Base-by-base conservation (phyloP, 2,113 vertebrate species). In the Nycticorax nycticorax region DNA sequence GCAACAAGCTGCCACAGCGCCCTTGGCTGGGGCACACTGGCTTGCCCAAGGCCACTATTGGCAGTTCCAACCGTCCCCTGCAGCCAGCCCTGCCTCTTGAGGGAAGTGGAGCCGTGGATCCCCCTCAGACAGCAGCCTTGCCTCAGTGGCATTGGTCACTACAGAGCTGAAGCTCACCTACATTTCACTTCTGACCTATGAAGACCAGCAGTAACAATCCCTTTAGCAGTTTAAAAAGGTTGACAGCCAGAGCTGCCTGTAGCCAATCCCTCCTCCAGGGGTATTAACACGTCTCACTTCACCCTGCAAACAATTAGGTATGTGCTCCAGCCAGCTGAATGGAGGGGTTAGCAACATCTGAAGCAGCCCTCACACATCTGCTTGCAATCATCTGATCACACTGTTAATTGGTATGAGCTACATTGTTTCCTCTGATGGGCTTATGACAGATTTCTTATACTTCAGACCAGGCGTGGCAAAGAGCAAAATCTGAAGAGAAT, bases 361-460 rank as follows among this genome's bases (percentile, higher is more conserved):
- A 64, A 88, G 57, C 43, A 90, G 88, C 10, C 45, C 66, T 90
- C 79, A 69, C 43, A 85, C 91, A 97, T 66, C 78, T 85, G 91
- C 83, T 88, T 69, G 57, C 78, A 79, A 90, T 90, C 50, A 83
- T 56, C 57, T 85, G 39, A 81, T 82, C 66, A 68, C 7, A 50
- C 27, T 84, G 59, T 77, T 94, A 89, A 91, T 85, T 88, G 78
- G 57, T 68, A 48, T 27, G 19, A 93, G 71, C 21, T 53, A 64
- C 2, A 2, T 47, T 66, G 50, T 82, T 89, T 73, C 74, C 35
- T 60, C 66, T 83, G 57, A 85, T 3, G 1, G n/a, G 48, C 21
- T 91, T 35, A 66, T 2, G 48, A 62, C 30, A 78, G 55, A 53
- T 50, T 89, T 87, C 53, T 79, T 64, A 48, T 8, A 41, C 33